Evolutionary conservation across 2,888 invertebrate genomes (phyloP).

Genomic region (Phyllotreta cruciferae): DNA sequence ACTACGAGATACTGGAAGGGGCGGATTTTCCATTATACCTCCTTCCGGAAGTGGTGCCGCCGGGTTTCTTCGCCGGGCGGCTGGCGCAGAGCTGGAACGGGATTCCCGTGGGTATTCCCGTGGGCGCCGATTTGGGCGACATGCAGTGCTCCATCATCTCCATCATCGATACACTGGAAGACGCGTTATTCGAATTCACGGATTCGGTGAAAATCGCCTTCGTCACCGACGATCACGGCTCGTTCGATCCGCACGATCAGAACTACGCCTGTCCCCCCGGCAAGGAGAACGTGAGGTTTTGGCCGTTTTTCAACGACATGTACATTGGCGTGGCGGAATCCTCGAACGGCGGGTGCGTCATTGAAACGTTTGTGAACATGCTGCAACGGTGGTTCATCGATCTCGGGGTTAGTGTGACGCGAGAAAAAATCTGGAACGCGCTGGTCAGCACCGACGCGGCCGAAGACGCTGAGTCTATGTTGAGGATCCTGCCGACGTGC

Average conservation of each 20-base stretch:
- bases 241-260: too few relatives aligned
- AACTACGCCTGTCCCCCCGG: constrained; percentile 40
- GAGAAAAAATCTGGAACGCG: constrained; percentile 79
- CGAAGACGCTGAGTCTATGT: constrained; percentile 63
- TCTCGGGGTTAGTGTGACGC: constrained; percentile 71
- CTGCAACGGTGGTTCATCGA: constrained; percentile 81
- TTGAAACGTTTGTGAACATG: constrained; percentile 81
- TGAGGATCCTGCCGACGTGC: constrained; percentile 74
- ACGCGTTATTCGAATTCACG: constrained; percentile 83
- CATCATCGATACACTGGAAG: constrained; percentile 68
- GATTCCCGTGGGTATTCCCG: constrained; percentile 77
- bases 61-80: constrained; percentile 72
- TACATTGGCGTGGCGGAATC: constrained; percentile 84
- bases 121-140: constrained; percentile 81
- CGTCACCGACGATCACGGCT: constrained; percentile 64
- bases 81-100: constrained; percentile 74
- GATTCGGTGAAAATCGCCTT: constrained; percentile 86
- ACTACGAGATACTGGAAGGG: constrained; percentile 68
- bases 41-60: constrained; percentile 71
- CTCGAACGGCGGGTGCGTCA: constrained; percentile 81
- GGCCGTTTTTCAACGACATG: constrained; percentile 77
- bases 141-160: constrained; percentile 84
- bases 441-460: constrained; percentile 69
- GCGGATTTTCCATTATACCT: constrained; percentile 74
- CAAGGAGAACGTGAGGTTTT: constrained; percentile 69